Evolutionary conservation across 35 echinoderm and acorn worm genomes (phyloP).

Genomic region (Apostichopus californicus): DNA sequence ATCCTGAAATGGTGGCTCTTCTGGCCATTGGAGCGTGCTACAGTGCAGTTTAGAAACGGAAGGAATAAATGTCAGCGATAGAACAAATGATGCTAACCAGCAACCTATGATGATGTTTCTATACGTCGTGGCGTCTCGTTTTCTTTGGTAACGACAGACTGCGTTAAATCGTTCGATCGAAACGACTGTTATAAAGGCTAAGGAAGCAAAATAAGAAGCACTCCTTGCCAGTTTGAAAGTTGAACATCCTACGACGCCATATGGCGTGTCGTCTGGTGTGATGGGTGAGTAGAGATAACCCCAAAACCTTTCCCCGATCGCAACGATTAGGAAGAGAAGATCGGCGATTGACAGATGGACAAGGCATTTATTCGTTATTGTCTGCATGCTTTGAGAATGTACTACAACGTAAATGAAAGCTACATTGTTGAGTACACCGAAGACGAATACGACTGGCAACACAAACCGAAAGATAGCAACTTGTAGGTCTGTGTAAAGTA

Average conservation of each 20-base stretch:
- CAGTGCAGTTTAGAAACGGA: constrained; percentile 8
- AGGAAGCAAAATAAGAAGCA: constrained; percentile 67
- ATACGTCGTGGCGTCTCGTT: constrained; percentile 50
- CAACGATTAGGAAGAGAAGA: constrained; percentile 64
- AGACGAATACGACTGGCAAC: constrained; percentile 68
- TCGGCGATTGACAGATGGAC: constrained; percentile 76
- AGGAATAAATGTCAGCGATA: constrained; percentile 76
- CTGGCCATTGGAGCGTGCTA: constrained; percentile 27
- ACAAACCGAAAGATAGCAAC: constrained; percentile 26
- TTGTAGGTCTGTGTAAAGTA: constrained; percentile 44
- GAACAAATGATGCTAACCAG: constrained; percentile 51
- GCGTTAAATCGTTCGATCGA: constrained; percentile 78
- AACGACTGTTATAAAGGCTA: constrained; percentile 74
- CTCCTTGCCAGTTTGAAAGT: constrained; percentile 50
- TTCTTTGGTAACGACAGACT: constrained; percentile 66
- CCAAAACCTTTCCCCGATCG: constrained; percentile 67
- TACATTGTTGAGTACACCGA: constrained; percentile 73
- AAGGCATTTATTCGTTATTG: constrained; percentile 77
- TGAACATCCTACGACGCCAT: constrained; percentile 65
- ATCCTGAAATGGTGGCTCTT: not conserved
- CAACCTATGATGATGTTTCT: constrained; percentile 48
- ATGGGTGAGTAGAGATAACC: constrained; percentile 69
- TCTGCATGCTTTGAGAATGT: constrained; percentile 73
- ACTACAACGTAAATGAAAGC: constrained; percentile 80
- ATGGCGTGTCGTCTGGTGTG: constrained; percentile 48